Evolutionary conservation across 1,140 invertebrate genomes (phyloP).

Genomic region (Zeugodacus cucurbitae): DNA sequence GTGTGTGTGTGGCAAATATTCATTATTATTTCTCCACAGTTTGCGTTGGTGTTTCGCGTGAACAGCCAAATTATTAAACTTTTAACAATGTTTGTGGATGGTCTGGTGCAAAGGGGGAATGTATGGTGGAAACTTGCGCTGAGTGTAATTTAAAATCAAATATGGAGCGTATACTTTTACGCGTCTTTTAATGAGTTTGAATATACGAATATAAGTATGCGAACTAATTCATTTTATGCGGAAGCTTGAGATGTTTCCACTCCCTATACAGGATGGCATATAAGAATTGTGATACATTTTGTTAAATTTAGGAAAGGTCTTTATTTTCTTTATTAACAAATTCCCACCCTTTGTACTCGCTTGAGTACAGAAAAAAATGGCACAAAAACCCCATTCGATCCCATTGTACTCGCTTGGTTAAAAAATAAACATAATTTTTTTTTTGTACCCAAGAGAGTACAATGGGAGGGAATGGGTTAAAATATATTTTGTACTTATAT

Average conservation of each 20-base stretch:
- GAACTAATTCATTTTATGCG: not conserved
- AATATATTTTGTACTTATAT: too few species aligned
- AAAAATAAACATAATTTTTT: too few species aligned
- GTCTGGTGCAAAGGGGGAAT: not conserved
- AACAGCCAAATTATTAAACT: not conserved
- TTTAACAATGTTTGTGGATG: not conserved
- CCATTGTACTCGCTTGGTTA: too few species aligned
- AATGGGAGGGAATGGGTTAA: too few species aligned
- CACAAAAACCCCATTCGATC: too few species aligned
- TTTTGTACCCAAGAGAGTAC: too few species aligned
- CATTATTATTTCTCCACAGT: not conserved
- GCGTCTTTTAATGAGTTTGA: constrained; percentile 11
- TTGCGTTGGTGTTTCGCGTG: not conserved
- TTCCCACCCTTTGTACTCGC: too few species aligned
- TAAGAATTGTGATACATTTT: not conserved
- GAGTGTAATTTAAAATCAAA: not conserved
- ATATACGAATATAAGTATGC: not conserved
- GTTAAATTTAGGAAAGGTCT: not conserved
- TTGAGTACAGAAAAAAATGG: too few species aligned
- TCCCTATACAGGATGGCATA: not conserved
- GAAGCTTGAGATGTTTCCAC: not conserved
- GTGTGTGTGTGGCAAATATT: not conserved
- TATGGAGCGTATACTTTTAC: not conserved
- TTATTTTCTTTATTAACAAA: too few species aligned
- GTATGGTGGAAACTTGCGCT: not conserved